Base-by-base conservation (phyloP, 23 tunicate genomes). In the Trididemnum miniatum region DNA sequence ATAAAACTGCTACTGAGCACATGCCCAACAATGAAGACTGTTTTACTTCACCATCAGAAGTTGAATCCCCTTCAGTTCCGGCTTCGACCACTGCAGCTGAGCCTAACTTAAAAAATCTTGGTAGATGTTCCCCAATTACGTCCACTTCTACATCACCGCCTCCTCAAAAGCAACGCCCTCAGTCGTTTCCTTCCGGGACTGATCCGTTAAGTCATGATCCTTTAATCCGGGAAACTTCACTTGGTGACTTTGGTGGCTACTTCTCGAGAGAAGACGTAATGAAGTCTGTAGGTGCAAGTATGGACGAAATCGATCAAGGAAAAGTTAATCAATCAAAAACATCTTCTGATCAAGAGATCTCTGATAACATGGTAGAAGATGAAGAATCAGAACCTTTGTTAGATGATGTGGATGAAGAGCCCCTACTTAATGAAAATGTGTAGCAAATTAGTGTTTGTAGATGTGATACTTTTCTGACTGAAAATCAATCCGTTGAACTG, bases 211-310 rank as follows among this genome's bases (percentile, higher is more conserved):
- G 12, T 63, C 20, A 71, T 5, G 5, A 31, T 30, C 44, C 76
- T 28, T 7, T 15, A 7, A 64, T 1, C 54, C 35, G 49, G 38
- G 90, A 86, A 35, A 86, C 90, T 18, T 86, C 90, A 12, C 62
- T 86, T 4, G 90, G 90, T 1, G 90, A 86, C 35, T 86, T 86
- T 28, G 90, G 90, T 50, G 90, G 90, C 25, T 39, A 37, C 29
- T 59, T 35, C 31, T 83, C 87, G 0, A 30, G 81, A 35, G 84
- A 77, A 77, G 82, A 77, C 28, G 12, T 77, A 33, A 7, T 22
- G n/a, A 62, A 62, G 26, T 24, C 26, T 62, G 23, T 20, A n/a
- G 23, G 7, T 9, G 39, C n/a, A 15, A 74, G 59, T 77, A 39
- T 31, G 29, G 75, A 69, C 26, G 75, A 31, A 5, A 37, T n/a